These are phyloP conservation scores for Pholis gunnellus DNA, from an alignment of 2,113 vertebrate genomes.

Conservation along the genomic window DNA sequence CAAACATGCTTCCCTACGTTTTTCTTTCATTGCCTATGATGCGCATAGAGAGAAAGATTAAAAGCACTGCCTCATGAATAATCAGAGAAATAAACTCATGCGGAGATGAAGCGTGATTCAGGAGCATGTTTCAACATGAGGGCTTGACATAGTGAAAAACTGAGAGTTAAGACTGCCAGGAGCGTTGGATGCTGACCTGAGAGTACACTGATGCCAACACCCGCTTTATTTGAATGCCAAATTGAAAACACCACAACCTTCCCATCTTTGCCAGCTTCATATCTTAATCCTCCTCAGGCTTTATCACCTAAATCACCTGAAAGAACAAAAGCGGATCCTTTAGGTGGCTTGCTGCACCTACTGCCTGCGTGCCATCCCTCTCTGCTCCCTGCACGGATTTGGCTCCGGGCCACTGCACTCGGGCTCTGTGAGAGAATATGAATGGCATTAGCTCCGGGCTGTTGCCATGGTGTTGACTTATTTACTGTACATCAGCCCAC, in stretches of 20 bases:
- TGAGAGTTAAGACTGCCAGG: slow-evolving; percentile 50
- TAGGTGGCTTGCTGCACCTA: slow-evolving; percentile 46
- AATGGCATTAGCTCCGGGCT: slow-evolving; percentile 66
- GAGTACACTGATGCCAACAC: slow-evolving; percentile 34
- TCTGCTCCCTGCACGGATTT: slow-evolving; percentile 54
- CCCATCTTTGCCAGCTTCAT: slow-evolving; percentile 2
- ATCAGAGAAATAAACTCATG: slow-evolving; percentile 29
- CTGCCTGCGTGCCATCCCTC: slow-evolving; percentile 23
- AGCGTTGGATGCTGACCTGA: slow-evolving; percentile 52
- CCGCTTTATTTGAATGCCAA: slow-evolving; percentile 40
- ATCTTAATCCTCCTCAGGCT: slow-evolving; percentile 34
- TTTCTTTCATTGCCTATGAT: slow-evolving; percentile 12
- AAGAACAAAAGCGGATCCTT: slow-evolving; percentile 39
- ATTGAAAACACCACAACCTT: slow-evolving; percentile 31
- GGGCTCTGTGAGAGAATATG: slow-evolving; percentile 55
- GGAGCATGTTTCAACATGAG: slow-evolving; percentile 18
- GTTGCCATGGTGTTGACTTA: slow-evolving; percentile 76
- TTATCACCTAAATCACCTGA: slow-evolving; percentile 57
- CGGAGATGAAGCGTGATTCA: slow-evolving; percentile 42
- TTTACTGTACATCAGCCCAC: slow-evolving; percentile 75
- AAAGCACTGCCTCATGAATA: slow-evolving; percentile 49
- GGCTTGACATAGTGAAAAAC: slow-evolving; percentile 22
- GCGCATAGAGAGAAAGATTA: slow-evolving; percentile 14
- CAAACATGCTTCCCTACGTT: slow-evolving; percentile 22
- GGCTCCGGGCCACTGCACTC: slow-evolving; percentile 47